Evolutionary conservation across 2,113 vertebrate genomes (phyloP).

Genomic region (Smithornis capensis): DNA sequence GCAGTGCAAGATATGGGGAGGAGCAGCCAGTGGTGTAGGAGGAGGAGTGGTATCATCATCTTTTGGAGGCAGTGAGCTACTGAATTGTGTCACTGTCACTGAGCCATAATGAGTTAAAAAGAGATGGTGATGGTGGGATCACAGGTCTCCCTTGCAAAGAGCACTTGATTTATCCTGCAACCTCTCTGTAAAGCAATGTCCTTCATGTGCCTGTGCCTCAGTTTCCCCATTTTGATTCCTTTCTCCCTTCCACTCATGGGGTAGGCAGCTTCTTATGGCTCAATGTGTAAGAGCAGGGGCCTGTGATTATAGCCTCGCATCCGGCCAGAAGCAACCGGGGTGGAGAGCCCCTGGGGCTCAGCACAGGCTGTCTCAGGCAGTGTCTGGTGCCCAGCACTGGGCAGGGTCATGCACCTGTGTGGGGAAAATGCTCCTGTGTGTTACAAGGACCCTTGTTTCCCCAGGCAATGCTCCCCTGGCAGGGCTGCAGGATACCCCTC

Average conservation of each 20-base stretch:
- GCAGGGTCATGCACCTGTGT: rapidly evolving
- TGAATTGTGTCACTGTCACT: neutral
- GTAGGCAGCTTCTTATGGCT: neutral
- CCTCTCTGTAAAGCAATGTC: neutral
- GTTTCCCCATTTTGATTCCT: neutral
- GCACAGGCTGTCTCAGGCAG: neutral
- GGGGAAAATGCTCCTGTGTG: neutral
- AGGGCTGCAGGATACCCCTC: constrained; percentile 55
- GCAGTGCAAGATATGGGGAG: neutral
- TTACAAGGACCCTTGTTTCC: neutral
- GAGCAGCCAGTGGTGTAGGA: neutral
- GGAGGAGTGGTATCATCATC: neutral
- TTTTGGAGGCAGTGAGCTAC: neutral
- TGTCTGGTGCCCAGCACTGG: neutral
- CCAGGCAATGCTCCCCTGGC: constrained; percentile 14
- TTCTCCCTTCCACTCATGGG: neutral
- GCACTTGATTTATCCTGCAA: neutral
- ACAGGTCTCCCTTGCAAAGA: neutral
- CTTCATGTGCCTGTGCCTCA: neutral
- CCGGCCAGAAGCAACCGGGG: neutral
- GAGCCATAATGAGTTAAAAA: neutral
- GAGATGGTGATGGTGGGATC: too few species aligned
- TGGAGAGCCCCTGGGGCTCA: neutral
- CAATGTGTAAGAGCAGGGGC: neutral
- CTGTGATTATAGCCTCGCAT: neutral